Base-by-base conservation (phyloP, 2,888 invertebrate genomes). In the Apomyelois bistriatella region DNA sequence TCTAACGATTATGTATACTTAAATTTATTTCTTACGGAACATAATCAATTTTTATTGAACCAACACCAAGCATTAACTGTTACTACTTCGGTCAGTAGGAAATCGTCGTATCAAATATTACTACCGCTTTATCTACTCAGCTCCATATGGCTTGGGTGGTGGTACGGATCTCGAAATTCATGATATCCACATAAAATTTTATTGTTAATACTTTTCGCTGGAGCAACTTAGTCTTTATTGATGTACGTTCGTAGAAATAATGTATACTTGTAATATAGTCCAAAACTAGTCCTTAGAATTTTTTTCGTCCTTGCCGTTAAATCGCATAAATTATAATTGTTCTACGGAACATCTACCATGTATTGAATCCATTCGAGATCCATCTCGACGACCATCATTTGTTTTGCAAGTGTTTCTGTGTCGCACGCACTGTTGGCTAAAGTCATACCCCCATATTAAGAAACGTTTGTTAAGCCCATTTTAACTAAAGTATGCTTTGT, bases 171-270 rank as follows among this genome's bases (percentile, higher is more conserved):
- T 58, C 60, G 48, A 66, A 58, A 53, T 54, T 53, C 54, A 53
- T 48, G 56, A 57, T 62, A 54, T 61, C 53, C 60, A 56, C 57
- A 54, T 64, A 57, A 60, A 60, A 56, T 60, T 56, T 52, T 50
- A 61, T 54, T 52, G 53, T 52, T 59, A 52, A 51, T 55, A 60
- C 63, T 59, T 68, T 64, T 64, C 61, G 67, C 64, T 64, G 68
- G 58, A 65, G 66, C 6, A 22, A 59, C 65, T 70, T 72, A 71
- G 72, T 64, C 64, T 72, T 68, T 74, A 77, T 79, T 75, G 72
- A 79, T 82, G 74, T 67, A 57, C 57, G 64, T 66, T 72, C 65
- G 67, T 74, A 75, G 72, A 74, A 74, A 74, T 72, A 61, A 65
- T 73, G 68, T 67, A 70, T 69, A 65, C 74, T 75, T 68, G 70